Conservation (phyloP, 2,113 vertebrate species). For the Crotalus viridis region DNA sequence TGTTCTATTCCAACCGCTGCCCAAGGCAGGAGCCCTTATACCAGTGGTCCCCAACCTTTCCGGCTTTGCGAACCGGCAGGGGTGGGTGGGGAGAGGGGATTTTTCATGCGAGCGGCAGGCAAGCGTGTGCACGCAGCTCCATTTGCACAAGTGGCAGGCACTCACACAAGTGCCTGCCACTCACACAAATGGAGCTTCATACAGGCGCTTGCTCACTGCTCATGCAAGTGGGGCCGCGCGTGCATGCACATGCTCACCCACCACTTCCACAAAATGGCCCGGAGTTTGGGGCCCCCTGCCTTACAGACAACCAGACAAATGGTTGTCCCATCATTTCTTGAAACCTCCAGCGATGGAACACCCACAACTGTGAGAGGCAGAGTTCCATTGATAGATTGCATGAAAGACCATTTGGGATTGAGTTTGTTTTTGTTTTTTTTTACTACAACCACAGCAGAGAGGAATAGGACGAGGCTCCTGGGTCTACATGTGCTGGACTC, state of each 20-base stretch:
- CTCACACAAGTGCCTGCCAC: no score
- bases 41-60: not conserved
- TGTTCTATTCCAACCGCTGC: not conserved
- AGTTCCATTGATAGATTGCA: not conserved
- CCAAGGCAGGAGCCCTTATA: not conserved
- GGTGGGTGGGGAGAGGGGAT: not conserved
- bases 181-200: not conserved
- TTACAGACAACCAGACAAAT: not conserved
- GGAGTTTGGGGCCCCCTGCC: not conserved
- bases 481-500: not conserved
- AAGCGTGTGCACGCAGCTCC: not conserved
- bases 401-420: not conserved
- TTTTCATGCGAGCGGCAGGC: not conserved
- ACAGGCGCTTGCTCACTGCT: fast-evolving
- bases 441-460: not conserved
- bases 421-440: not conserved
- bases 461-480: not conserved
- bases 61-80: fast-evolving
- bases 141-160: not conserved
- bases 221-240: fast-evolving
- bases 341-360: not conserved
- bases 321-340: not conserved
- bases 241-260: not conserved
- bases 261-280: not conserved
- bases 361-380: not conserved